Conservation (phyloP, 2,888 invertebrate genomes). For the Andrena hattorfiana region DNA sequence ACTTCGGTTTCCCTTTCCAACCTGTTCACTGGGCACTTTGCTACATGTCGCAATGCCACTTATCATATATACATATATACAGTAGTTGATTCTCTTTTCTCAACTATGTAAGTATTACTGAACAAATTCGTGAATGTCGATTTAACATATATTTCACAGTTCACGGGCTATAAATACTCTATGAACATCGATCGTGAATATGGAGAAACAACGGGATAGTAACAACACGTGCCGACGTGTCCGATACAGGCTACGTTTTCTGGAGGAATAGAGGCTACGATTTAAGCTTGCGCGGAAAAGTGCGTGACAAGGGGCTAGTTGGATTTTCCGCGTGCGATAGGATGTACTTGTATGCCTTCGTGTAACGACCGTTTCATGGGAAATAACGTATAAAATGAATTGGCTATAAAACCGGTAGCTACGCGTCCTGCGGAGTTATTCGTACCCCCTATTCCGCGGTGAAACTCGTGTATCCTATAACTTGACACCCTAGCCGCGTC, state of each 20-base stretch:
- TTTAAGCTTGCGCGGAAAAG: slow-evolving; percentile 30
- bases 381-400: slow-evolving; percentile 83
- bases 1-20: too few relatives aligned
- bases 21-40: too few relatives aligned
- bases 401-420: slow-evolving; percentile 81
- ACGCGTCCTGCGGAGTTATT: slow-evolving; percentile 72
- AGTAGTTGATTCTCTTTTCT: too few relatives aligned
- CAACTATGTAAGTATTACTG: too few relatives aligned
- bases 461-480: slow-evolving; percentile 77
- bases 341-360: slow-evolving; percentile 59
- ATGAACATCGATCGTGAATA: neutral
- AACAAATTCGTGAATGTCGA: neutral
- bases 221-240: neutral
- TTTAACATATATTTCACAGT: neutral
- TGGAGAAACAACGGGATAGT: neutral
- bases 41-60: too few relatives aligned
- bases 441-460: slow-evolving; percentile 70
- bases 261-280: neutral
- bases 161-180: neutral
- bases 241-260: neutral
- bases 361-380: slow-evolving; percentile 79
- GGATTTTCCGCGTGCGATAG: slow-evolving; percentile 60
- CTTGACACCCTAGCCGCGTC: slow-evolving; percentile 76
- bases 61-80: too few relatives aligned
- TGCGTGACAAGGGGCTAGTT: slow-evolving; percentile 24